Evolutionary conservation across 30 jellyfish, hydroid and myxozoan genomes (phyloP).

Genomic region (Sanderia malayensis): DNA sequence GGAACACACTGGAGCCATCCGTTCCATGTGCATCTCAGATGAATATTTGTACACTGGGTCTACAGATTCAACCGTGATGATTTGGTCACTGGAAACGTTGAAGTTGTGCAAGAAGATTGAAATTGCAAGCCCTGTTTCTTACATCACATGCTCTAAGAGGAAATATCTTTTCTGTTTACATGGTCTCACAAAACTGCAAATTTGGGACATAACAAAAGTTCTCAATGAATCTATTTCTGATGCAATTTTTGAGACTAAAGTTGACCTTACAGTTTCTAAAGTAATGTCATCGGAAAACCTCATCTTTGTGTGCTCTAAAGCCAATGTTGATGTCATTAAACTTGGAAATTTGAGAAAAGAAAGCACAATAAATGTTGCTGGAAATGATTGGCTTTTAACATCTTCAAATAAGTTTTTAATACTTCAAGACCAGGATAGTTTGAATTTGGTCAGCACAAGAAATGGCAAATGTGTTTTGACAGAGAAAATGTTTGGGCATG

Average conservation of each 20-base stretch:
- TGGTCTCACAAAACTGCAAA: constrained; percentile 44
- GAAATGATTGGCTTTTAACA: constrained; percentile 22
- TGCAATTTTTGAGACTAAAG: constrained; percentile 10
- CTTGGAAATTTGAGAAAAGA: constrained; percentile 68
- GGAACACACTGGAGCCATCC: constrained; percentile 75
- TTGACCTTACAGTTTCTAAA: constrained; percentile 22
- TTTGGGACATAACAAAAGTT: constrained; percentile 68
- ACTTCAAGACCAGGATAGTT: constrained; percentile 30
- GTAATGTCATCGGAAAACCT: constrained; percentile 41
- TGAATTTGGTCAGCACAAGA: constrained; percentile 47
- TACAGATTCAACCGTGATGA: constrained; percentile 57
- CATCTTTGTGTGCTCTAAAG: constrained; percentile 50
- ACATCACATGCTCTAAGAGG: constrained; percentile 60
- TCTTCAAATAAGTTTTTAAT: constrained; percentile 47
- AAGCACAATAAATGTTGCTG: constrained; percentile 22
- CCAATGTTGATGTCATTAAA: constrained; percentile 25
- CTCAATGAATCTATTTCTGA: not conserved
- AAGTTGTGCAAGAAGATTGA: constrained; percentile 7
- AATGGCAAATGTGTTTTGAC: constrained; percentile 28
- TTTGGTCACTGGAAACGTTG: constrained; percentile 51
- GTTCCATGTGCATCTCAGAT: constrained; percentile 61
- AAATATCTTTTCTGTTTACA: constrained; percentile 66
- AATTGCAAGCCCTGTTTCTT: constrained; percentile 51
- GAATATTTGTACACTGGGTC: constrained; percentile 70
- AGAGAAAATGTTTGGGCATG: constrained; percentile 10